Percentiles rank a stretch among this genome's conserved stretches.
Evolutionary conservation across 2,888 invertebrate species (phyloP).

Genomic region (Balanococcus diminutus): DNA sequence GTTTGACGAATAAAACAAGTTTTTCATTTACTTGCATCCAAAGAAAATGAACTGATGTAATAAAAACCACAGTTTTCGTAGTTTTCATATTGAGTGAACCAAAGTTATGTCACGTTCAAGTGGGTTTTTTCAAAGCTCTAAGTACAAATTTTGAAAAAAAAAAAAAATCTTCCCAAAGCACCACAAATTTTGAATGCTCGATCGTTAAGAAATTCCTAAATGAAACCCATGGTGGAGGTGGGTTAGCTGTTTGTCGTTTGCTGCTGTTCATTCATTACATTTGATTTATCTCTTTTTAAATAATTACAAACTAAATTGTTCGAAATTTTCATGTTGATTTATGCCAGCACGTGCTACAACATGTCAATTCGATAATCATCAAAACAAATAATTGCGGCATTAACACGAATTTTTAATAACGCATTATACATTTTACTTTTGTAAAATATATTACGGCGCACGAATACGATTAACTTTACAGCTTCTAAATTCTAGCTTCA

Average conservation of each 20-base stretch:
- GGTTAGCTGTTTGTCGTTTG: background rate
- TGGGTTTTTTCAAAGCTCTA: background rate
- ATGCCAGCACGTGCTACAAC: background rate
- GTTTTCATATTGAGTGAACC: background rate
- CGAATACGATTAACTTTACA: too few relatives aligned
- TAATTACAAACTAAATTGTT: background rate
- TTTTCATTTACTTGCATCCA: too few relatives aligned
- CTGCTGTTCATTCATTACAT: background rate
- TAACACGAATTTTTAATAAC: too few relatives aligned
- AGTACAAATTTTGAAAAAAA: background rate
- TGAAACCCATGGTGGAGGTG: background rate
- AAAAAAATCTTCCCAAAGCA: background rate
- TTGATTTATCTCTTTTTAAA: background rate
- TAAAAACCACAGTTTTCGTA: too few relatives aligned
- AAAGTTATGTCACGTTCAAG: background rate
- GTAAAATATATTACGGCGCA: too few relatives aligned
- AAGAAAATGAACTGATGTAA: too few relatives aligned
- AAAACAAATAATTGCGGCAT: too few relatives aligned
- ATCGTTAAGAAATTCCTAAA: background rate
- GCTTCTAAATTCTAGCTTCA: too few relatives aligned
- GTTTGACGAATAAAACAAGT: too few relatives aligned
- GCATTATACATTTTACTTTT: too few relatives aligned
- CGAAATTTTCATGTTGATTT: background rate
- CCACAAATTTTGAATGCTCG: background rate
- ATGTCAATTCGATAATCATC: too few relatives aligned